Evolutionary conservation across 2,888 invertebrate species (phyloP).

Genomic region (Calliphora vomitoria): DNA sequence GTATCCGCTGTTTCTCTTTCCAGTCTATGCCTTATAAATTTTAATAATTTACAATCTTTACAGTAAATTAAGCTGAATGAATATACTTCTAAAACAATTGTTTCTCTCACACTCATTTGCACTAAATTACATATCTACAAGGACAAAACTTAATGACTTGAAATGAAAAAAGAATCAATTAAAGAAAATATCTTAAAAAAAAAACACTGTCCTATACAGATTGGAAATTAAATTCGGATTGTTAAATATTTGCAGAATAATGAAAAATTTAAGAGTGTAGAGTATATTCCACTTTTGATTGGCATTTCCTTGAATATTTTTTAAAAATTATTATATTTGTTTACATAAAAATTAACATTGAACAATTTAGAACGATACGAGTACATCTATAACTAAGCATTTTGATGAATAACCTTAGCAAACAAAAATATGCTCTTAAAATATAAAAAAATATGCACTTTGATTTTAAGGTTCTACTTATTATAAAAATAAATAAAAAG

Average conservation of each 20-base stretch:
- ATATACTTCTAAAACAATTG: slow-evolving; percentile 7
- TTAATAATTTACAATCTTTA: slow-evolving; percentile 20
- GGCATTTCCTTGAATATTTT: slow-evolving; percentile 9
- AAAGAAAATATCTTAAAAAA: not conserved
- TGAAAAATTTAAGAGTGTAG: not conserved
- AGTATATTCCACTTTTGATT: slow-evolving; percentile 14
- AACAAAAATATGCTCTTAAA: no score
- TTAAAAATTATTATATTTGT: no score
- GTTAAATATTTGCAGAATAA: not conserved
- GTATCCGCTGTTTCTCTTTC: no score
- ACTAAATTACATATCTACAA: slow-evolving; percentile 15
- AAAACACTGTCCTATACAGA: not conserved
- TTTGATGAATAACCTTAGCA: no score
- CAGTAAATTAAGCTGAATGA: slow-evolving; percentile 31
- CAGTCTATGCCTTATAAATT: not conserved
- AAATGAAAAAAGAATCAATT: not conserved
- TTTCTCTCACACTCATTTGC: not conserved
- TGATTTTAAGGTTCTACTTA: no score
- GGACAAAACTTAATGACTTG: slow-evolving; percentile 32
- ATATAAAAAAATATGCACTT: no score
- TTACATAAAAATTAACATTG: no score
- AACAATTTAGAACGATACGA: no score
- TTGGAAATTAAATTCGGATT: not conserved
- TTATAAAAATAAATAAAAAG: no score
- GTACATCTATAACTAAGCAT: no score